A percentile compares a stretch with the other conserved stretches of the same genome.
Conservation (phyloP, 2,888 invertebrate genomes). For the Drosophila sordidula region DNA sequence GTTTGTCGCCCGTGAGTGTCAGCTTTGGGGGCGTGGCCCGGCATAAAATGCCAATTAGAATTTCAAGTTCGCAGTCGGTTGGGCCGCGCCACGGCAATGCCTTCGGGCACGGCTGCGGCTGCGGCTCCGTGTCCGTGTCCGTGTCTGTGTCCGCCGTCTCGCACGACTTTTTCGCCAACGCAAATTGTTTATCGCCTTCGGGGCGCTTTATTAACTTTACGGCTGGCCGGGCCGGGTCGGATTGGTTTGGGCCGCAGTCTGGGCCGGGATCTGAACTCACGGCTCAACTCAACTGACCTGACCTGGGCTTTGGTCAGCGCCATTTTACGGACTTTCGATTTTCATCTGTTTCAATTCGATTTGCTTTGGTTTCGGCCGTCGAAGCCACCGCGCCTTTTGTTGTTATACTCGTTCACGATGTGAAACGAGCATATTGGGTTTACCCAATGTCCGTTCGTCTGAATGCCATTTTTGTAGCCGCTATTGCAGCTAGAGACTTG, state of each 20-base stretch:
- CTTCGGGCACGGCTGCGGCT: slow-evolving; percentile 29
- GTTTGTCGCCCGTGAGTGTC: neutral
- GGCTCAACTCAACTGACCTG: slow-evolving; percentile 22
- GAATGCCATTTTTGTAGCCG: too few species aligned
- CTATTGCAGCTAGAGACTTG: too few species aligned
- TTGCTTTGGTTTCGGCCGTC: slow-evolving; percentile 11
- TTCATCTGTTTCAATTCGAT: slow-evolving; percentile 47
- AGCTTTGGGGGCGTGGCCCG: slow-evolving; percentile 47
- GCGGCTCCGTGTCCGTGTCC: neutral
- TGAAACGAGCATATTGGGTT: too few species aligned
- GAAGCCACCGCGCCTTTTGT: neutral
- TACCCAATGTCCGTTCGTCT: too few species aligned
- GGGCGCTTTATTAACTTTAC: slow-evolving; percentile 77
- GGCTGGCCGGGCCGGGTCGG: slow-evolving; percentile 46
- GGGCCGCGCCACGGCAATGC: slow-evolving; percentile 34
- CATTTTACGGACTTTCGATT: slow-evolving; percentile 55
- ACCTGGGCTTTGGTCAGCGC: slow-evolving; percentile 8
- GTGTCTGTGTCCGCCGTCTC: neutral
- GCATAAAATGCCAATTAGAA: slow-evolving; percentile 77
- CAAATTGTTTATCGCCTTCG: slow-evolving; percentile 74
- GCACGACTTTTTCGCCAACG: slow-evolving; percentile 50
- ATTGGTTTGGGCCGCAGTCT: neutral
- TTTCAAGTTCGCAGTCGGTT: slow-evolving; percentile 72
- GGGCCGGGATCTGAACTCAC: slow-evolving; percentile 12
- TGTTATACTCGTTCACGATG: neutral